phyloP scores from a whole-genome alignment of 1,140 invertebrate species.

The Ostrea denselamellosa region DNA sequence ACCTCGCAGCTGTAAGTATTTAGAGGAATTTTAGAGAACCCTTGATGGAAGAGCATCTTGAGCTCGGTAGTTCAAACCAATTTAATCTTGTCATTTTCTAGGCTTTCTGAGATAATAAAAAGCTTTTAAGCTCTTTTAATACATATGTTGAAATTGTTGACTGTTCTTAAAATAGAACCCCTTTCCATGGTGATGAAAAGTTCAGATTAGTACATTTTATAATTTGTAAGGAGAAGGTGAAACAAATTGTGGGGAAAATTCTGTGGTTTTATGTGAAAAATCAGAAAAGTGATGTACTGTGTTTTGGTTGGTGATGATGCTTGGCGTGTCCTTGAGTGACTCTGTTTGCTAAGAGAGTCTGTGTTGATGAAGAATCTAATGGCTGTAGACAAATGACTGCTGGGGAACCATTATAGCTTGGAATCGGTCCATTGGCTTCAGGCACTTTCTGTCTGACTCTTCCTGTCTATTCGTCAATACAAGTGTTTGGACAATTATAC shows the following conservation, averaged over 20 bases:
- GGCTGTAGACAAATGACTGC: constrained; percentile 23
- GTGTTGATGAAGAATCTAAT: constrained; percentile 17
- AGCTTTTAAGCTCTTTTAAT: constrained; percentile 21
- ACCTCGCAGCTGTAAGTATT: constrained; percentile 85
- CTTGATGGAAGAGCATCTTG: not conserved
- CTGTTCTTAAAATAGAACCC: not conserved
- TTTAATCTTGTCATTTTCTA: not conserved
- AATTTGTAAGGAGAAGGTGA: not conserved
- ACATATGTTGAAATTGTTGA: not conserved
- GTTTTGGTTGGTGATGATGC: not conserved
- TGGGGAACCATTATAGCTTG: constrained; percentile 32
- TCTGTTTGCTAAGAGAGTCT: not conserved
- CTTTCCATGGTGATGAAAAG: not conserved
- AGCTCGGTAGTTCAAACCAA: not conserved
- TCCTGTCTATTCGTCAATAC: constrained; percentile 31
- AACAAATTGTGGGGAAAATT: no score
- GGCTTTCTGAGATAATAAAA: not conserved
- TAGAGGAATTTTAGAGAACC: not conserved
- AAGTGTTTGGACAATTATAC: constrained; percentile 33
- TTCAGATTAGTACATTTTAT: not conserved
- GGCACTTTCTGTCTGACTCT: constrained; percentile 28
- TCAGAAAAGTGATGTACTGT: not conserved
- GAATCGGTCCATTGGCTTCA: constrained; percentile 31
- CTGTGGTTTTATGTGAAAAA: not conserved
- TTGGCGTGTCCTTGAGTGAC: not conserved